These are phyloP conservation scores for Drosophila subsilvestris DNA, from an alignment of 2,888 invertebrate genomes.

Conservation along the genomic window DNA sequence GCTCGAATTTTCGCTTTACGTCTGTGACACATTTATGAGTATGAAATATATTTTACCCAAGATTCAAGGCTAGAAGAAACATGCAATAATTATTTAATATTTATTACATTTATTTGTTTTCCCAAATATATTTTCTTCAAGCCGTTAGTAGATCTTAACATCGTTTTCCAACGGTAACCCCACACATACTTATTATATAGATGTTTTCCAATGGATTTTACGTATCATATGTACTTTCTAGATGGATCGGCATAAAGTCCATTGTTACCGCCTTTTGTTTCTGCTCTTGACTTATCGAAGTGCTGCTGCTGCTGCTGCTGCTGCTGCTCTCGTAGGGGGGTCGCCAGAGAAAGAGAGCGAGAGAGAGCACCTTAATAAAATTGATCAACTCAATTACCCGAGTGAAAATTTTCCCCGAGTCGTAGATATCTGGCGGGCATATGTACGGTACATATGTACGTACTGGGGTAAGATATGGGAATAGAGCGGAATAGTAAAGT, in stretches of 20 bases:
- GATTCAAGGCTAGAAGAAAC: too few species aligned
- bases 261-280: background rate
- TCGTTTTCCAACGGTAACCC: too few species aligned
- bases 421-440: constrained; percentile 23
- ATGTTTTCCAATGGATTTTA: background rate
- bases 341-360: background rate
- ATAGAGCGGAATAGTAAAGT: background rate
- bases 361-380: constrained; percentile 17
- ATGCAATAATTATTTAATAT: too few species aligned
- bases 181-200: background rate
- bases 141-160: too few species aligned
- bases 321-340: background rate
- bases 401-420: constrained; percentile 21
- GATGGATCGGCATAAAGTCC: background rate
- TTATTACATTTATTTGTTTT: too few species aligned
- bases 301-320: background rate
- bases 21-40: too few species aligned
- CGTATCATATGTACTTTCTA: background rate
- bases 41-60: too few species aligned
- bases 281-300: background rate
- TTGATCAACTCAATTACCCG: constrained; percentile 25
- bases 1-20: too few species aligned
- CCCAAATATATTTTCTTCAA: too few species aligned
- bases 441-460: background rate
- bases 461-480: constrained; percentile 1